phyloP scores from a whole-genome alignment of 2,113 vertebrate genomes.

The Cardinalis cardinalis region DNA sequence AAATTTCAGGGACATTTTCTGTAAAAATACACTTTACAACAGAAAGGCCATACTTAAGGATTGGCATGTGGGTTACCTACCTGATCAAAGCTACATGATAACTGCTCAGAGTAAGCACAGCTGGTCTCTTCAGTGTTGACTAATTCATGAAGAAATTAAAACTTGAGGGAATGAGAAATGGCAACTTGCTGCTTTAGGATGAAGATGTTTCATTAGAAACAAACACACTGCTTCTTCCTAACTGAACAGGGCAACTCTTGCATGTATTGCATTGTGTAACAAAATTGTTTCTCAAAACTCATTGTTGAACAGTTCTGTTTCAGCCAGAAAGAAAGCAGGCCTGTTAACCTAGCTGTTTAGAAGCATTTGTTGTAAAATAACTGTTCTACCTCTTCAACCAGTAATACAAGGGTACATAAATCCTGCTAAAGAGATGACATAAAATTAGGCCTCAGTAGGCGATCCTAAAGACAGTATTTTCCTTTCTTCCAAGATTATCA shows the following conservation, averaged over 20 bases:
- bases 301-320: not conserved
- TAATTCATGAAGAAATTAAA: not conserved
- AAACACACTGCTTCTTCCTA: not conserved
- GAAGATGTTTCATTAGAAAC: not conserved
- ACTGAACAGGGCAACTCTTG: not conserved
- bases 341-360: not conserved
- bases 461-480: not conserved
- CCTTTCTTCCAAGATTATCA: not conserved
- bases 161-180: not conserved
- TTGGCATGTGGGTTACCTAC: not conserved
- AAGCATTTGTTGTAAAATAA: not conserved
- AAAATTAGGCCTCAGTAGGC: not conserved
- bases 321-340: not conserved
- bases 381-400: not conserved
- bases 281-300: not conserved
- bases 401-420: not conserved
- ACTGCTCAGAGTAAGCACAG: not conserved
- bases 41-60: not conserved
- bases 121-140: not conserved
- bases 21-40: not conserved
- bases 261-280: not conserved
- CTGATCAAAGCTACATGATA: not conserved
- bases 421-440: not conserved
- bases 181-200: not conserved
- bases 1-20: not conserved